Conservation (phyloP, 1,140 invertebrate species). For the Stegodyphus dumicola region DNA sequence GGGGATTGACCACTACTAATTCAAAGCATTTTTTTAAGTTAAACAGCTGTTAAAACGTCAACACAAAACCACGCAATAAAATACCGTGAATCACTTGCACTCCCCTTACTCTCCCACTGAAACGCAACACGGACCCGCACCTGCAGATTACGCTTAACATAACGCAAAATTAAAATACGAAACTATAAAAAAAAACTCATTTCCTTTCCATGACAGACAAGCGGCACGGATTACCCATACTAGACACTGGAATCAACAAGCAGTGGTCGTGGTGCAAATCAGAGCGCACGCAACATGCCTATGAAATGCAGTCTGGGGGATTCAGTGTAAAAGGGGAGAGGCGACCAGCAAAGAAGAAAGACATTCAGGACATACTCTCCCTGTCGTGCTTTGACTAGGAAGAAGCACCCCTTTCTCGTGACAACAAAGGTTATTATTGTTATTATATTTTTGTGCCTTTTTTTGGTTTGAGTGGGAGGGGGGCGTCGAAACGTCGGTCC, state of each 20-base stretch:
- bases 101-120: no score
- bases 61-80: no score
- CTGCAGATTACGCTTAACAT: no score
- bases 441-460: neutral
- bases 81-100: no score
- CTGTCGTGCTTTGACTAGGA: conserved; percentile 3
- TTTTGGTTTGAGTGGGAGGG: neutral
- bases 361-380: neutral
- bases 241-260: neutral
- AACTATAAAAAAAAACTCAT: neutral
- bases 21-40: no score
- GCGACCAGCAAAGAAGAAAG: conserved; percentile 12
- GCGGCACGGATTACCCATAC: neutral
- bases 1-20: no score
- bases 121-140: no score
- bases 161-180: no score
- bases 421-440: conserved; percentile 20
- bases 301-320: neutral
- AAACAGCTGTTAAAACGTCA: no score
- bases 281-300: neutral
- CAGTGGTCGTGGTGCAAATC: neutral
- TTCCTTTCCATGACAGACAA: neutral
- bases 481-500: conserved; percentile 7
- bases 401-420: conserved; percentile 32
- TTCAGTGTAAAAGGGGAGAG: neutral